Conservation (phyloP, 2,888 invertebrate genomes). For the Trachelus troglodyta region DNA sequence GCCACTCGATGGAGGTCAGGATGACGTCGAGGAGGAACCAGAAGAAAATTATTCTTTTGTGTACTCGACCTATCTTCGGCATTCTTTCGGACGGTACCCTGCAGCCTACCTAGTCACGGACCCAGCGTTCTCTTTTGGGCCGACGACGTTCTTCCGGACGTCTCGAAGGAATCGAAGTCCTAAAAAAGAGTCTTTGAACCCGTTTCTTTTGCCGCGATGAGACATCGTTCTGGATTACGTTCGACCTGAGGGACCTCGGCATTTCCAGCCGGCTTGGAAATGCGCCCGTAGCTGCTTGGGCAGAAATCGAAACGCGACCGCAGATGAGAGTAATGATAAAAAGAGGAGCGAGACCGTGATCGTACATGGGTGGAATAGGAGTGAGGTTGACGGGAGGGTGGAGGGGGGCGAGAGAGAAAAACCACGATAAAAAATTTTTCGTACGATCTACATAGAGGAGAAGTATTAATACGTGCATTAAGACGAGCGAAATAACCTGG, state of each 20-base stretch:
- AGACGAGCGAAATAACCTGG: slow-evolving; percentile 51
- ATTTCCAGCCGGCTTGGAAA: background rate
- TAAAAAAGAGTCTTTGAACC: no score
- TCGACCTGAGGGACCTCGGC: background rate
- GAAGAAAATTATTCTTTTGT: no score
- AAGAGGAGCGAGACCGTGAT: slow-evolving; percentile 1
- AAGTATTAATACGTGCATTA: slow-evolving; percentile 54
- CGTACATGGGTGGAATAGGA: slow-evolving; percentile 11
- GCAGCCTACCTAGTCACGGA: no score
- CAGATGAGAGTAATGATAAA: background rate
- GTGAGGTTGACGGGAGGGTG: slow-evolving; percentile 16
- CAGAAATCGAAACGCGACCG: slow-evolving; percentile 24
- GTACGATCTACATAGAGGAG: slow-evolving; percentile 37
- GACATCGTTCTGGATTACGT: background rate
- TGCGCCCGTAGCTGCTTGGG: background rate
- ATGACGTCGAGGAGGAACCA: no score
- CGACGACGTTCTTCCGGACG: no score
- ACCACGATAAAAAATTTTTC: background rate
- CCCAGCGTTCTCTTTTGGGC: no score
- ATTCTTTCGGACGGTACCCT: no score
- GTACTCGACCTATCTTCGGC: no score
- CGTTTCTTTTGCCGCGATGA: background rate
- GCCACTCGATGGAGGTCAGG: no score
- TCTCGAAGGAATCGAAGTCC: no score
- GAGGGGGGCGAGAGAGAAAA: slow-evolving; percentile 5